A percentile compares a stretch with the other conserved stretches of the same genome.
Evolutionary conservation across 1,140 invertebrate genomes (phyloP).

Genomic region (Procambarus clarkii): DNA sequence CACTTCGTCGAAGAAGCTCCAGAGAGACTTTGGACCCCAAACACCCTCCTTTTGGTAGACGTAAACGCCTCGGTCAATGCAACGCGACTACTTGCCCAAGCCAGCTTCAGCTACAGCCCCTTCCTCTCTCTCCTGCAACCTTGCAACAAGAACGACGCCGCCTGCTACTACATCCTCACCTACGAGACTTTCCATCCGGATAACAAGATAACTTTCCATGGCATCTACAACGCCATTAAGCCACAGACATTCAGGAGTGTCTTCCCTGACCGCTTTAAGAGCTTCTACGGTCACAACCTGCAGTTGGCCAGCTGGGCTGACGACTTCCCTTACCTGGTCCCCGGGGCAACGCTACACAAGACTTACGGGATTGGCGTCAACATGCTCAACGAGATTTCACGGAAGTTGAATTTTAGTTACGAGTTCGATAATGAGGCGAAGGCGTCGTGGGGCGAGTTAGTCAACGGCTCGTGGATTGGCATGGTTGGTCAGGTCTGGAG

Average conservation of each 20-base stretch:
- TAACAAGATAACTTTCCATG: slow-evolving; percentile 4
- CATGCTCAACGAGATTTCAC: slow-evolving; percentile 39
- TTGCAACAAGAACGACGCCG: not conserved
- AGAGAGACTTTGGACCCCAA: slow-evolving; percentile 19
- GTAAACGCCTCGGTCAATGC: not conserved
- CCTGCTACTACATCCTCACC: slow-evolving; percentile 32
- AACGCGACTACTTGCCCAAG: not conserved
- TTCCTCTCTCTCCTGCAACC: slow-evolving; percentile 30
- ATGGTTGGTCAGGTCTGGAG: slow-evolving; percentile 45
- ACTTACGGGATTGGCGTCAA: slow-evolving; percentile 11
- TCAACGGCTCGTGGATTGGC: slow-evolving; percentile 41
- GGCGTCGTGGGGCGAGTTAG: slow-evolving; percentile 32
- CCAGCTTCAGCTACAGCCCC: slow-evolving; percentile 9
- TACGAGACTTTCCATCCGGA: slow-evolving; percentile 5
- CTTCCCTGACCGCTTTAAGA: slow-evolving; percentile 38
- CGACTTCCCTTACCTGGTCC: slow-evolving; percentile 41
- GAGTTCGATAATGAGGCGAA: not conserved
- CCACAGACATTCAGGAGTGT: not conserved
- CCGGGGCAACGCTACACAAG: not conserved
- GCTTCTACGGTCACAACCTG: slow-evolving; percentile 40
- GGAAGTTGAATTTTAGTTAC: slow-evolving; percentile 22
- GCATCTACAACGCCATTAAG: not conserved
- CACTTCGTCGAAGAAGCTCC: not conserved
- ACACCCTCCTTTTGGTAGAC: slow-evolving; percentile 26
- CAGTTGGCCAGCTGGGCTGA: slow-evolving; percentile 46